phyloP scores from a whole-genome alignment of 2,113 vertebrate genomes.

The Oreochromis aureus region DNA sequence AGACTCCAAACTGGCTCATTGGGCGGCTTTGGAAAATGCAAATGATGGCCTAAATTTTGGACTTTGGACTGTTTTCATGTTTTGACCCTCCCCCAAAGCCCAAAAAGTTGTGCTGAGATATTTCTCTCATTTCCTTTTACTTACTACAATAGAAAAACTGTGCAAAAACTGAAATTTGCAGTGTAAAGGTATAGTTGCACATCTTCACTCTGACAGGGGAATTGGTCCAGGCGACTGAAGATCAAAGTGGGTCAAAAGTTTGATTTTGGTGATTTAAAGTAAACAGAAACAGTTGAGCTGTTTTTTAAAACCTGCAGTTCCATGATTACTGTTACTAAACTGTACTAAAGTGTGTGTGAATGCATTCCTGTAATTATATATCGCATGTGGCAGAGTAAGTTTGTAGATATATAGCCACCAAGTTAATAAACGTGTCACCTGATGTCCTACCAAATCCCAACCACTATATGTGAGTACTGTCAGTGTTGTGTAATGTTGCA shows the following conservation, averaged over 20 bases:
- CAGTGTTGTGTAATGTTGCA: not conserved
- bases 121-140: not conserved
- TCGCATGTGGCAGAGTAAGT: not conserved
- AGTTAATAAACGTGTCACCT: no score
- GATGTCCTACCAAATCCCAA: no score
- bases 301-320: not conserved
- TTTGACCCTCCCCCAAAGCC: not conserved
- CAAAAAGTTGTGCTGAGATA: not conserved
- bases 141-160: not conserved
- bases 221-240: not conserved
- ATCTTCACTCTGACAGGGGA: not conserved
- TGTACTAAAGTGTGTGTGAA: not conserved
- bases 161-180: not conserved
- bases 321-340: not conserved
- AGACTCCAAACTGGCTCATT: not conserved
- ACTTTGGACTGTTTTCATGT: not conserved
- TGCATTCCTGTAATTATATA: not conserved
- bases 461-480: not conserved
- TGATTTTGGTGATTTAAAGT: not conserved
- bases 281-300: not conserved
- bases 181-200: not conserved
- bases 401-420: not conserved
- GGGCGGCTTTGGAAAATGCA: not conserved
- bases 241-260: accelerated
- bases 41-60: not conserved